Evolutionary conservation across 1,140 invertebrate species (phyloP), one percentile per base, ranked within the genome.

Genomic region (Calephelis virginiensis): DNA sequence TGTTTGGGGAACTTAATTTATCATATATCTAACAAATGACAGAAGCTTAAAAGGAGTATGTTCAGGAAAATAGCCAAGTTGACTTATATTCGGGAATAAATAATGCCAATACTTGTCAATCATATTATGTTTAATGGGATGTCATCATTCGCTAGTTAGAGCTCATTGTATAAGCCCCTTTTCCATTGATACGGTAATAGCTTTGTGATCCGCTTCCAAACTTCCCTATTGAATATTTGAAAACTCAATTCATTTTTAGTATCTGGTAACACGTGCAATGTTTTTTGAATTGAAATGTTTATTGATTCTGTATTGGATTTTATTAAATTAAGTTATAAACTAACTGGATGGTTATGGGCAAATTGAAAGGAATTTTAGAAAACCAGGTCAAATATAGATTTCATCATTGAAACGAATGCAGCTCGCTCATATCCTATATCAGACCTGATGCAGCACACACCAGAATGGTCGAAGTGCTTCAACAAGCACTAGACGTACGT

Each of bases 181-280:
- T 17, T 0, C 50, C 50, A 53, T 53, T 53, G 9, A 53, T 53
- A 53, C 50, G 50, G 50, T 53, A 56, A 56, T 56, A 56, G 50
- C 50, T 56, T 56, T 56, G 50, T 56, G 17, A 56, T 56, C 50
- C 50, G 17, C 50, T 56, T 56, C 50, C 28, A 10, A 56, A 56
- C 17, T 56, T 56, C 50, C 14, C 17, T 56, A 56, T 56, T 56
- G 50, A 56, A 56, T 56, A 56, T 56, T 56, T 56, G 50, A 56
- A 56, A 28, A 56, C 50, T 14, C 17, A 56, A 56, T 56, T 56
- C 37, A 12, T 56, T 56, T 56, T 28, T 56, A 37, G 8, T 14
- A 56, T 37, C 50, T 56, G 17, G 11, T 14, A 56, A 56, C 12
- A 56, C 28, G 9, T 5, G 5, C 9, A 14, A 50, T 53, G 49